A percentile compares a stretch with the other conserved stretches of the same genome.
phyloP scores from a whole-genome alignment of 2,113 vertebrate species.

The Lamprotornis superbus region DNA sequence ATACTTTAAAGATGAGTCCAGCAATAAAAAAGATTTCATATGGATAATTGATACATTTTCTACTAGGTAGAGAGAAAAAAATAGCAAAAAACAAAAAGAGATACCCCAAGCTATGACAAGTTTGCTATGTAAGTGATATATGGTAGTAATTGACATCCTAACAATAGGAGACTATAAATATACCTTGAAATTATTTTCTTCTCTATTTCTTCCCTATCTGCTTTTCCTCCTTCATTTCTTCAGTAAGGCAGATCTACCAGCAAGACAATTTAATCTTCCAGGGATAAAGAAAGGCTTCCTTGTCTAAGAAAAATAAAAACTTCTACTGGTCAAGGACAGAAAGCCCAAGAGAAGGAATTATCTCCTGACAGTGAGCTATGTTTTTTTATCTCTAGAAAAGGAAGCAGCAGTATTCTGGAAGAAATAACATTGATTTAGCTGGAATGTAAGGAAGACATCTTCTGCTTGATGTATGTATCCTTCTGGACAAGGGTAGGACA shows the following conservation, averaged over 20 bases:
- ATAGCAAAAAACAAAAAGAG: neutral
- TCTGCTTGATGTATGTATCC: conserved; percentile 13
- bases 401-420: conserved; percentile 38
- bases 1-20: neutral
- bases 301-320: conserved; percentile 45
- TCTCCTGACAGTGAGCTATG: conserved; percentile 32
- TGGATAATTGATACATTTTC: neutral
- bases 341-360: conserved; percentile 46
- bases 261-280: conserved; percentile 46
- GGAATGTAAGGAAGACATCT: conserved; percentile 33
- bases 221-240: conserved; percentile 18
- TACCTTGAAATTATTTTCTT: conserved; percentile 14
- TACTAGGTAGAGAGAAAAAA: neutral
- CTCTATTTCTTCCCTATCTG: neutral
- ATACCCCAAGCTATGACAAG: conserved; percentile 1
- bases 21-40: neutral
- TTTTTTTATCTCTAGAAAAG: conserved; percentile 12
- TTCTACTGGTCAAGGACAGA: conserved; percentile 43
- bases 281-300: conserved; percentile 30
- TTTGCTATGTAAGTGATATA: neutral
- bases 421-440: conserved; percentile 38
- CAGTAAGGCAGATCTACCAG: conserved; percentile 32
- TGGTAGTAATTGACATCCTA: conserved; percentile 39
- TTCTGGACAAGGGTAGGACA: conserved; percentile 40
- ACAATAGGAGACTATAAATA: conserved; percentile 23